phyloP scores from a whole-genome alignment of 2,797 vertebrate genomes.

The Florisuga fusca region DNA sequence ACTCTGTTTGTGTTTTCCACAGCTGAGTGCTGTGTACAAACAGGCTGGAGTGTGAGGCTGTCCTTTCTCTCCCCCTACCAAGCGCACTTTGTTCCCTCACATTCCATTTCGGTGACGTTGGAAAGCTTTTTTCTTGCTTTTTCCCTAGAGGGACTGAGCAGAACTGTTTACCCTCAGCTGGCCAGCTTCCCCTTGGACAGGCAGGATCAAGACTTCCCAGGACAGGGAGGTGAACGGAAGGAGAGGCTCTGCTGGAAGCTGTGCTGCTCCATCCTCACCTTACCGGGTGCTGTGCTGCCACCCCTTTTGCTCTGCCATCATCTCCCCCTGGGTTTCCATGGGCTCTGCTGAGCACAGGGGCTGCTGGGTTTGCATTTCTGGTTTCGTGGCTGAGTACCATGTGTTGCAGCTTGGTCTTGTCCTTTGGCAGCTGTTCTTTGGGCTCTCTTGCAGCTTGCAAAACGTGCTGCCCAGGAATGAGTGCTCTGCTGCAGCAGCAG shows the following conservation, averaged over 20 bases:
- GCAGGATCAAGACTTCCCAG: neutral
- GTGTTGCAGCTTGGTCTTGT: neutral
- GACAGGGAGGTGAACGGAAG: neutral
- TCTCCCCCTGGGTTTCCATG: neutral
- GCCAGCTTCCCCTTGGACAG: neutral
- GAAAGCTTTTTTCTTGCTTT: slow-evolving; percentile 22
- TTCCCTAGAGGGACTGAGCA: slow-evolving; percentile 4
- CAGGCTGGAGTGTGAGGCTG: neutral
- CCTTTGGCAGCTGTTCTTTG: neutral
- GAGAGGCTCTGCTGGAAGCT: neutral
- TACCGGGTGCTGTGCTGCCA: neutral
- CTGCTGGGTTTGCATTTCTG: neutral
- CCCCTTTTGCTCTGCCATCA: neutral
- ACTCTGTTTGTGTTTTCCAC: neutral
- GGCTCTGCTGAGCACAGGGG: neutral
- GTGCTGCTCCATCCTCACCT: neutral
- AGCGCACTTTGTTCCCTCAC: neutral
- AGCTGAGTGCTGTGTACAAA: neutral
- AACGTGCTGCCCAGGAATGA: neutral
- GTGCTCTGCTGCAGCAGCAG: neutral
- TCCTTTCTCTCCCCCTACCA: neutral
- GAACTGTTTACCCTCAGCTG: slow-evolving; percentile 22
- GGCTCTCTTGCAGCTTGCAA: neutral
- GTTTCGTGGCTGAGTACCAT: neutral
- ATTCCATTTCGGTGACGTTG: slow-evolving; percentile 44